Evolutionary conservation across 2,113 vertebrate genomes (phyloP).

Genomic region (Deroptyus accipitrinus): DNA sequence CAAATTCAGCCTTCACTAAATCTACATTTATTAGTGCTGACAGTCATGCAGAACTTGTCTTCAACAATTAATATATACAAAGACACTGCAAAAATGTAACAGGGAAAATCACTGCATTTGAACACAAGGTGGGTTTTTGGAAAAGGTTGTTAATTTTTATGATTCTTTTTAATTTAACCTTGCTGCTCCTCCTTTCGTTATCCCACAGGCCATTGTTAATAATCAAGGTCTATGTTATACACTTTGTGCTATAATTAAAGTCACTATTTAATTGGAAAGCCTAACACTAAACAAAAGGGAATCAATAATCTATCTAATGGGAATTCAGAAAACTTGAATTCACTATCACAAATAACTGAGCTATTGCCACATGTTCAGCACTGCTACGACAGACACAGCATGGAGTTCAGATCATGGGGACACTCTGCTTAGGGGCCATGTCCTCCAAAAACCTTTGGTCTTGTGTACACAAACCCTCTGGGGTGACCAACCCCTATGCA

Average conservation of each 20-base stretch:
- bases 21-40: constrained; percentile 8
- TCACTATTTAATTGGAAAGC: constrained; percentile 68
- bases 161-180: constrained; percentile 59
- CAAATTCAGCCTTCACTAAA: not conserved
- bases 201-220: constrained; percentile 55
- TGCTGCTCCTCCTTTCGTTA: constrained; percentile 20
- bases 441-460: not conserved
- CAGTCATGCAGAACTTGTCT: constrained; percentile 23
- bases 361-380: not conserved
- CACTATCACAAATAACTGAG: not conserved
- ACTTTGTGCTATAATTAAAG: constrained; percentile 69
- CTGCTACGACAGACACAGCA: not conserved
- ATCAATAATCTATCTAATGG: constrained; percentile 43
- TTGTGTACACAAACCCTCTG: not conserved
- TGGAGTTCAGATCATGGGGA: not conserved
- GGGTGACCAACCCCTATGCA: not conserved
- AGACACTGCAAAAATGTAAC: not conserved
- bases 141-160: constrained; percentile 28
- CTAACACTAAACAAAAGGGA: constrained; percentile 55
- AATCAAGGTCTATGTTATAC: constrained; percentile 56
- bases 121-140: not conserved
- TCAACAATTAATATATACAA: not conserved
- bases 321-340: not conserved
- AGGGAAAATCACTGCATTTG: not conserved
- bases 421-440: not conserved